Percentiles rank a stretch among this genome's conserved stretches.
Evolutionary conservation across 2,888 invertebrate genomes (phyloP).

Genomic region (Philereme vetulata): DNA sequence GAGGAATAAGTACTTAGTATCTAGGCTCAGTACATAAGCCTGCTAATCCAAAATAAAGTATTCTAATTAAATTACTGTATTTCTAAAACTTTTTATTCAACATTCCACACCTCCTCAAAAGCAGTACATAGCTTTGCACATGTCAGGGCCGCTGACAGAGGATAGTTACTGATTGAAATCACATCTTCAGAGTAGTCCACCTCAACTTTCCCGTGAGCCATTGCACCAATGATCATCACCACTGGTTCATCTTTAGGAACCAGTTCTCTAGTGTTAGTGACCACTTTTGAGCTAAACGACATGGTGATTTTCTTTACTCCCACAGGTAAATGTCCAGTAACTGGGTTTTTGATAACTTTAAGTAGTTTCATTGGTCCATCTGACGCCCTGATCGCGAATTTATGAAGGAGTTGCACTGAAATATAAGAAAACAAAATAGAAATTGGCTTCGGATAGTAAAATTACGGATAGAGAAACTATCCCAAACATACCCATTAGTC

Average conservation of each 20-base stretch:
- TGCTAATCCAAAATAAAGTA: too few relatives aligned
- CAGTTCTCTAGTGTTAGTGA: constrained; percentile 88
- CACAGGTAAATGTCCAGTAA: constrained; percentile 96
- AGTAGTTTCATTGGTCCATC: constrained; percentile 95
- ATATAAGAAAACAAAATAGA: not conserved
- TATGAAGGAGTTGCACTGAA: constrained; percentile 97
- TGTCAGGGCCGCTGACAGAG: constrained; percentile 97
- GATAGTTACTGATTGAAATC: constrained; percentile 97
- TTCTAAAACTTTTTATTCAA: constrained; percentile 74
- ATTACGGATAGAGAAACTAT: not conserved
- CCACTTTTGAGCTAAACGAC: constrained; percentile 92
- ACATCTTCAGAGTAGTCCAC: constrained; percentile 95
- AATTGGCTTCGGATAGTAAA: not conserved
- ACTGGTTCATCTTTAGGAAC: constrained; percentile 93
- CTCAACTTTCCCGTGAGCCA: constrained; percentile 97
- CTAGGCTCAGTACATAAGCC: too few relatives aligned
- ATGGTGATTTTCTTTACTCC: constrained; percentile 95
- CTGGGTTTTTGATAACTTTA: constrained; percentile 98
- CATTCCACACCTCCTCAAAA: constrained; percentile 97
- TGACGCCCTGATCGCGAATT: constrained; percentile 95
- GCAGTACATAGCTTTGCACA: constrained; percentile 97
- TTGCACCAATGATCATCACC: constrained; percentile 96
- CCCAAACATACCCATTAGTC: constrained; percentile 91
- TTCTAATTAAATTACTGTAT: not conserved
- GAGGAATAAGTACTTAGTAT: too few relatives aligned